These are phyloP conservation scores for Alosa alosa DNA, from an alignment of 2,113 vertebrate species.

Conservation along the genomic window DNA sequence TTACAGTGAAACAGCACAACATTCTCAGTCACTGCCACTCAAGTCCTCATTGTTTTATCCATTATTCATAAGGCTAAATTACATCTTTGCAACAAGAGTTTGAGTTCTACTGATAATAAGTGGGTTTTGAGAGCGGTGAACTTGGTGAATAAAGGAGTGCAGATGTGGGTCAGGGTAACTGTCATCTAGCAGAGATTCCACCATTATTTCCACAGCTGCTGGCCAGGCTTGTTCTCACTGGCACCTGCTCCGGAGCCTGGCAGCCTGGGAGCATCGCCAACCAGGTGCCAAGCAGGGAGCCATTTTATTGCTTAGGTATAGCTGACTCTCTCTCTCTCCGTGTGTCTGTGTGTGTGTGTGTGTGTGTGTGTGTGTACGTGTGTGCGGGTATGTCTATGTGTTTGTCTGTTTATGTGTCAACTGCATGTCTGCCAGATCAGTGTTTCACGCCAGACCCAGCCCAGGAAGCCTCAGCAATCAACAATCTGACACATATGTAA, in stretches of 20 bases:
- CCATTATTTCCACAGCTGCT: slow-evolving; percentile 21
- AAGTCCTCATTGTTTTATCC: no score
- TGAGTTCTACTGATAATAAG: neutral
- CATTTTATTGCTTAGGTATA: neutral
- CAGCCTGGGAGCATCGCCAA: neutral
- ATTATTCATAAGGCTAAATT: no score
- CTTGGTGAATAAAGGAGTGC: neutral
- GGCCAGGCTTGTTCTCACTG: slow-evolving; percentile 17
- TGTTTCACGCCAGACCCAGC: neutral
- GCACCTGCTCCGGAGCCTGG: neutral
- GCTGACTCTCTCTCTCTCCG: neutral
- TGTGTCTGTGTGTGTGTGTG: neutral
- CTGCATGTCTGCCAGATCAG: neutral
- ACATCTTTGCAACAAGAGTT: no score
- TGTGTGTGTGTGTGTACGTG: neutral
- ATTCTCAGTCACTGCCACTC: no score
- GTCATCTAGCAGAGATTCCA: neutral
- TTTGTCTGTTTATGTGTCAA: neutral
- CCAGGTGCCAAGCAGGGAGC: neutral
- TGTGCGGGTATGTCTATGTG: neutral
- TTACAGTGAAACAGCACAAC: no score
- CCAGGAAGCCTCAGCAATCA: neutral
- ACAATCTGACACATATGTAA: neutral
- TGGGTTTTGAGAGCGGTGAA: neutral
- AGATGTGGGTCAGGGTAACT: slow-evolving; percentile 11